Evolutionary conservation across 92 coral and sea anemone species (phyloP).

Genomic region (Hydrozoanthus gracilis): DNA sequence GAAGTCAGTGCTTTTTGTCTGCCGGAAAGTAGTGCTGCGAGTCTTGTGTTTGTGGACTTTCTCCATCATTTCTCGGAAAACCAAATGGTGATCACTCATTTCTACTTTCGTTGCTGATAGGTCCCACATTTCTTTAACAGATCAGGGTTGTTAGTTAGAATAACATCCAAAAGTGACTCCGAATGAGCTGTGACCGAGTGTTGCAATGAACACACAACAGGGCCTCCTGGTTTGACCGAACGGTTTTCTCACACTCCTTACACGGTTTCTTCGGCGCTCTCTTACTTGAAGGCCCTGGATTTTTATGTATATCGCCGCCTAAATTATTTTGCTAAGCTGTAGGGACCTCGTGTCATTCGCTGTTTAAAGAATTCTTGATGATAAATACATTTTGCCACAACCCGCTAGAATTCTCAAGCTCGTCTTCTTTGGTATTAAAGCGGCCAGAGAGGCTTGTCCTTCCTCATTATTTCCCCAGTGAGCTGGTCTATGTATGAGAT

Average conservation of each 20-base stretch:
- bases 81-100: conserved; percentile 67
- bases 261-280: conserved; percentile 48
- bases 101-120: conserved; percentile 61
- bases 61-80: conserved; percentile 67
- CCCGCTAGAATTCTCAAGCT: conserved; percentile 47
- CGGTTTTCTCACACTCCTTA: conserved; percentile 46
- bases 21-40: conserved; percentile 49
- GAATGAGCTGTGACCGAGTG: conserved; percentile 50
- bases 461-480: too few species aligned
- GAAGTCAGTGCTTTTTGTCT: too few species aligned
- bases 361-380: conserved; percentile 42
- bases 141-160: conserved; percentile 51
- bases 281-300: conserved; percentile 51
- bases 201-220: conserved; percentile 56
- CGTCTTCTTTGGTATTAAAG: too few species aligned
- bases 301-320: conserved; percentile 50
- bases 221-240: conserved; percentile 49
- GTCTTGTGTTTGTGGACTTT: conserved; percentile 66
- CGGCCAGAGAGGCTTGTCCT: too few species aligned
- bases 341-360: conserved; percentile 46
- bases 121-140: conserved; percentile 62
- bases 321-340: conserved; percentile 46
- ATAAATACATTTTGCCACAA: conserved; percentile 16
- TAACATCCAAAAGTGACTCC: conserved; percentile 51
- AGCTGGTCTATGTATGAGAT: too few species aligned